Conservation (phyloP, 1,140 invertebrate genomes). For the Latrodectus geometricus region DNA sequence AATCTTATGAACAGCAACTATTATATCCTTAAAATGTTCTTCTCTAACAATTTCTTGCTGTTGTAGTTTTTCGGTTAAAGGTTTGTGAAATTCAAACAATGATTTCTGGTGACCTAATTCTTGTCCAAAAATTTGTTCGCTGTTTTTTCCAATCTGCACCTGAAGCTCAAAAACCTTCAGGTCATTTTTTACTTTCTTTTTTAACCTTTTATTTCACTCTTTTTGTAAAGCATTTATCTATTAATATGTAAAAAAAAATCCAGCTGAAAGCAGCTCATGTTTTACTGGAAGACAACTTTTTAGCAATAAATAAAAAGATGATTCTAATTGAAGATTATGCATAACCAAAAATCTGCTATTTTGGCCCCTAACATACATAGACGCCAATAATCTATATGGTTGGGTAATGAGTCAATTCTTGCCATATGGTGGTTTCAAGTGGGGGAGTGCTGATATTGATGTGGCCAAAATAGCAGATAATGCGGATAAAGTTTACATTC, state of each 20-base stretch:
- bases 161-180: too few species aligned
- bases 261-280: too few species aligned
- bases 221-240: too few species aligned
- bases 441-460: too few species aligned
- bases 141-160: neutral
- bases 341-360: neutral
- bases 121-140: neutral
- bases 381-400: too few species aligned
- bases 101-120: neutral
- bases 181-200: neutral
- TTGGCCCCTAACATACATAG: too few species aligned
- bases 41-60: neutral
- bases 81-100: neutral
- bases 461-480: too few species aligned
- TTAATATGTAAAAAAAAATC: neutral
- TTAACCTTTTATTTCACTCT: neutral
- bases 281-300: neutral
- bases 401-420: too few species aligned
- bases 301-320: too few species aligned
- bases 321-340: neutral
- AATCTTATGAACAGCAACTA: too few species aligned
- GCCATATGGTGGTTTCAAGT: too few species aligned
- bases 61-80: conserved; percentile 3
- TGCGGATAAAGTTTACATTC: too few species aligned
- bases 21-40: neutral